Base-by-base conservation (phyloP, 2,113 vertebrate species). In the Mystacornis crossleyi region DNA sequence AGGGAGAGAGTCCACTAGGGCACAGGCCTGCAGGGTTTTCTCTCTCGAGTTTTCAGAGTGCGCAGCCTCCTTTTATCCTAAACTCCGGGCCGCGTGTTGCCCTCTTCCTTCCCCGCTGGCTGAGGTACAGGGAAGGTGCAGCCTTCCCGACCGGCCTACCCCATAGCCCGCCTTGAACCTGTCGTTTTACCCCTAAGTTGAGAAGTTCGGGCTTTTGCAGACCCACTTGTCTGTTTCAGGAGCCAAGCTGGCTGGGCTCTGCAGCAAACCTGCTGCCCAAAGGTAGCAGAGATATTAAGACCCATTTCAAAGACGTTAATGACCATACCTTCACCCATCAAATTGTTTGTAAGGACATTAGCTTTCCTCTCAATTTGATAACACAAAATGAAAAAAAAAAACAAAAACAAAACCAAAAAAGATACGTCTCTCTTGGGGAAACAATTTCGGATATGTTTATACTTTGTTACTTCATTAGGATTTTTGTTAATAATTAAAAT, bases 61-160 rank as follows among this genome's bases (percentile, higher is more conserved):
- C 0, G 0, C n/a, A 64, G 18, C n/a, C 28, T 28, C 48, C 69
- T n/a, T 54, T 9, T n/a, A 19, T 15, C n/a, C 23, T 8, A 0
- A 47, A 8, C 18, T 73, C 33, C 25, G 0, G 2, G 48, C 18
- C 0, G 0, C 14, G 8, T 3, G n/a, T 26, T 33, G 17, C 40
- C 23, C 23, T 73, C 14, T 36, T 72, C 21, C 13, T 18, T 73
- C 9, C 28, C n/a, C 12, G 2, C 1, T 9, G 34, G 28, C 40
- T 47, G 57, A 54, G n/a, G n/a, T 6, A 14, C n/a, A 1, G 1
- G 40, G 18, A 28, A 26, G n/a, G 58, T 18, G 14, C 18, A 6
- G 14, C 40, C n/a, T 33, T 84, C 69, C 40, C 0, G 0, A 47
- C 4, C 7, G 0, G 0, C 28, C 58, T 54, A 14, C 48, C 14